Evolutionary conservation across 35 echinoderm and acorn worm genomes (phyloP), one percentile per base, ranked within the genome.

Genomic region (Ophiothrix spiculata): DNA sequence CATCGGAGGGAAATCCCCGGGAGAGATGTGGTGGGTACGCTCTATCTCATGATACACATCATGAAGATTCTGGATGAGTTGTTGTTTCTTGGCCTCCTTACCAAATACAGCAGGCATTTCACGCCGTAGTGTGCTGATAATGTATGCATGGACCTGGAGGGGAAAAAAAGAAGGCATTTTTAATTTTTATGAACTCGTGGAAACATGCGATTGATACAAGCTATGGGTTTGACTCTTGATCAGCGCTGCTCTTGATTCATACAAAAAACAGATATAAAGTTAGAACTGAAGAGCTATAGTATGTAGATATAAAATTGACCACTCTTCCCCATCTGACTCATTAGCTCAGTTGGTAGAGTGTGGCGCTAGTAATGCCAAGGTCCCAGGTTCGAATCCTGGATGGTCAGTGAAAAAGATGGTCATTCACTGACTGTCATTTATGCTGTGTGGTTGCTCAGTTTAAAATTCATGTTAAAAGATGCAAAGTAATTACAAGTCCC

Each of bases 61-160:
- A 77, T 80, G 77, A 37, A 99, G 87, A 75, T 99, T 94, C 32
- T 92, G 87, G 82, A 94, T 94, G 37, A 99, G 64, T 46, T 99
- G 85, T 31, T 85, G 76, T 79, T 99, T 99, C 77, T 99, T 99
- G 69, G 85, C 77, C 29, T 99, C 96, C 54, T 99, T 99, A 36
- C 96, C 96, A 80, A 99, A 99, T 86, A 99, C 89, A 37, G 96
- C 91, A 10, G 96, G 96, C 96, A 99, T 99, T 25, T 90, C 89
- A 41, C 90, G 87, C 32, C 90, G 93, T 8, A 94, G 89, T 56
- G 36, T 77, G 40, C 89, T 91, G 69, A 99, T 99, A 60, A 94
- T 83, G 64, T 94, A 99, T 31, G 96, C 96, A 87, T 99, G 96
- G 60, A 99, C 92, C 96, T 98, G 69, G 25, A 63, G 32, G 36